Conservation (phyloP, 2,888 invertebrate genomes). For the Caenorhabditis virilis region DNA sequence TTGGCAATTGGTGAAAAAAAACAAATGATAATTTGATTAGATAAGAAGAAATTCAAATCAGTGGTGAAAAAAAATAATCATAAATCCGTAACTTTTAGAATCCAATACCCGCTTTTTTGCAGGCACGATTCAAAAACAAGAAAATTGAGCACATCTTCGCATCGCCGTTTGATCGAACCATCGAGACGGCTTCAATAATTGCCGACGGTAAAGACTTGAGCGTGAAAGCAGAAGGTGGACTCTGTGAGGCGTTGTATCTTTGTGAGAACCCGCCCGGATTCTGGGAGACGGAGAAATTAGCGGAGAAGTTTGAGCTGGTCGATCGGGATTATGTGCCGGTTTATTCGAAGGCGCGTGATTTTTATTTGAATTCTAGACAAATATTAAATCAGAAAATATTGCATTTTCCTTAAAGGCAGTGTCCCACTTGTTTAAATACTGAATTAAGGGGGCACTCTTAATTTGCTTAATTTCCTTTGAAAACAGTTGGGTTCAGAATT, state of each 20-base stretch:
- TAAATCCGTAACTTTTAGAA: no score
- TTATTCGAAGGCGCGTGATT: slow-evolving; percentile 42
- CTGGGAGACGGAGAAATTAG: slow-evolving; percentile 52
- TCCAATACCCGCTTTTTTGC: no score
- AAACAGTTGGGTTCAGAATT: no score
- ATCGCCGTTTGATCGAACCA: slow-evolving; percentile 65
- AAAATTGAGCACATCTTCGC: slow-evolving; percentile 57
- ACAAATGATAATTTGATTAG: no score
- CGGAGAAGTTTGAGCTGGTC: slow-evolving; percentile 53
- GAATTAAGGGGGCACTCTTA: no score
- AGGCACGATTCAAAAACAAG: slow-evolving; percentile 53
- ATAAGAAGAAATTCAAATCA: no score
- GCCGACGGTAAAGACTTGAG: slow-evolving; percentile 44
- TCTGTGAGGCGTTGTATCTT: slow-evolving; percentile 62
- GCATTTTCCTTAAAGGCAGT: no score
- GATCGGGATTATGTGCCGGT: slow-evolving; percentile 58
- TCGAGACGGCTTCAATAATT: slow-evolving; percentile 60
- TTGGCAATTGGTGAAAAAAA: no score
- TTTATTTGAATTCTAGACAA: neutral
- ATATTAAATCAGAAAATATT: neutral
- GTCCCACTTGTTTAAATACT: no score
- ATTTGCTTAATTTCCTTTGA: no score
- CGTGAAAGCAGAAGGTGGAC: slow-evolving; percentile 64
- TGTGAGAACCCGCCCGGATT: slow-evolving; percentile 60
- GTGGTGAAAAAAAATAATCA: no score